Percentiles rank a stretch among this genome's conserved stretches.
These are phyloP conservation scores for Enteromius unitaeniatus DNA, from an alignment of 2,797 vertebrate genomes.

Conservation along the genomic window DNA sequence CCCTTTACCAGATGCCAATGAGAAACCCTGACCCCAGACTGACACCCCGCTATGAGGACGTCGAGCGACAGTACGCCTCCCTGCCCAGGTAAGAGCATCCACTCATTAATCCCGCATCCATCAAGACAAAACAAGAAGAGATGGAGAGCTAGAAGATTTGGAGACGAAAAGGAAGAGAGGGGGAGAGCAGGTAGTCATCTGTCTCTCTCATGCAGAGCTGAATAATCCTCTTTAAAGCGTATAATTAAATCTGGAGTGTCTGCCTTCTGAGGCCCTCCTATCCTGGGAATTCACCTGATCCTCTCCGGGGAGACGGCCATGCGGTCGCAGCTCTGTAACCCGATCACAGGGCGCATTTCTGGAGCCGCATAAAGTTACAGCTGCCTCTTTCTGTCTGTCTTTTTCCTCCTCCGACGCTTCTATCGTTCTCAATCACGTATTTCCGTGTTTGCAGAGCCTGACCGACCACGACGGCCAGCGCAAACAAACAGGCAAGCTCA, in stretches of 20 bases:
- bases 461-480: not conserved
- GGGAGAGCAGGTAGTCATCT: conserved; percentile 45
- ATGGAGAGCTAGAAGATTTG: not conserved
- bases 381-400: conserved; percentile 8
- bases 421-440: conserved; percentile 18
- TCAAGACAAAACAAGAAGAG: not conserved
- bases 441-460: conserved; percentile 7
- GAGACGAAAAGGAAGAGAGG: conserved; percentile 26
- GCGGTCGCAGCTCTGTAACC: conserved; percentile 53
- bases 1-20: conserved; percentile 80
- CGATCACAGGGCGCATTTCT: conserved; percentile 48
- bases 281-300: conserved; percentile 65
- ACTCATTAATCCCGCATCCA: conserved; percentile 8
- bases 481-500: conserved; percentile 46
- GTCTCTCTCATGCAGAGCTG: conserved; percentile 58
- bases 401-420: not conserved
- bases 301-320: conserved; percentile 52
- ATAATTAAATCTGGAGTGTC: conserved; percentile 70
- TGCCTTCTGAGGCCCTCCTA: conserved; percentile 62
- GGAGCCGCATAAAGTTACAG: conserved; percentile 39
- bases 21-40: conserved; percentile 78
- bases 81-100: conserved; percentile 81
- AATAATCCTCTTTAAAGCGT: conserved; percentile 68
- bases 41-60: conserved; percentile 79
- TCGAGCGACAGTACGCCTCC: conserved; percentile 86